Base-by-base conservation (phyloP, 1,140 invertebrate genomes). In the Trinorchestia longiramus region DNA sequence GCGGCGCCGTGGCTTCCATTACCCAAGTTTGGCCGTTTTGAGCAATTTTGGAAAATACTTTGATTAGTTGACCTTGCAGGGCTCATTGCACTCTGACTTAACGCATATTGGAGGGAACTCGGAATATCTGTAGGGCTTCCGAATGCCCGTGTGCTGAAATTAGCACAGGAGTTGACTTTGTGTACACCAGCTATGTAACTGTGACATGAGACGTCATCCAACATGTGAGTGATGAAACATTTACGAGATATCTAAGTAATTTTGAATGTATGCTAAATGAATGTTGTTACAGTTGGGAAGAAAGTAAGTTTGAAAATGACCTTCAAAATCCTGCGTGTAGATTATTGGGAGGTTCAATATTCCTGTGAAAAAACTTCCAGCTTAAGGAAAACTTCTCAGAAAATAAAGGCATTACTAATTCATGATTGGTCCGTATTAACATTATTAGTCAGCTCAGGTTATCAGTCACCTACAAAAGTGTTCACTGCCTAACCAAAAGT, bases 1-100 rank as follows among this genome's bases (percentile, higher is more conserved):
- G 43, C 41, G 92, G 43, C 8, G 17, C 92, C 41, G 43, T n/a
- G 44, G 92, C 44, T 94, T 94, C 92, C 92, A 94, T 94, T 94
- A 15, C 92, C 41, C 92, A 94, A 94, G 92, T 94, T 94, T 6
- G 92, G 92, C 92, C 92, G 44, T 94, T 94, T 40, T 40, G 92
- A 44, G 92, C 43, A 94, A 94, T 94, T 94, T 94, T 43, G 92
- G 43, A 94, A 94, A 94, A 94, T 94, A 94, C 92, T 94, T 94
- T 94, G 92, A 94, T 94, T 94, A 94, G 92, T 94, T 94, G 92
- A 94, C 41, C 44, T 94, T 45, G 92, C 92, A n/a, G 92, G 44
- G 41, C 44, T 43, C 92, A 94, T 94, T 94, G 92, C 43, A 45
- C 92, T 94, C 92, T 94, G 92, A 94, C 43, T 94, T 94, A 94